These are phyloP conservation scores for Pheosia gnoma DNA, from an alignment of 2,888 invertebrate genomes.

Conservation along the genomic window DNA sequence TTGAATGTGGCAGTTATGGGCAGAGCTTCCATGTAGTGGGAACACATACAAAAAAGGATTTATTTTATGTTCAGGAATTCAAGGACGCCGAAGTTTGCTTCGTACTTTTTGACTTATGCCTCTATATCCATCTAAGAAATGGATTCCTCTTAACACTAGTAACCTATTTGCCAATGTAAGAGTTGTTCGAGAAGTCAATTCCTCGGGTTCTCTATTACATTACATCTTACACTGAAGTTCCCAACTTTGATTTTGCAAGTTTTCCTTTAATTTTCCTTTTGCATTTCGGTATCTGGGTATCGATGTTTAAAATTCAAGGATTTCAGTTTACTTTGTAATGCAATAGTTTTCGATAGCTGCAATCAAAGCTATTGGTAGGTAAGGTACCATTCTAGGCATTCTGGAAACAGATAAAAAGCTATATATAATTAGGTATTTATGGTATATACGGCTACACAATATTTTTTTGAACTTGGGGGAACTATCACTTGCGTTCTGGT, in stretches of 20 bases:
- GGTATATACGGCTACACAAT: too few species aligned
- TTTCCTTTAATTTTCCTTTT: slow-evolving; percentile 14
- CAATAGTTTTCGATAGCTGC: not conserved
- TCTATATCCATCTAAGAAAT: not conserved
- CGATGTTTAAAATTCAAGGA: slow-evolving; percentile 9
- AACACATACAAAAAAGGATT: not conserved
- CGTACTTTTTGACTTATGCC: not conserved
- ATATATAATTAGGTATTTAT: too few species aligned
- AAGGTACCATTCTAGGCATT: not conserved
- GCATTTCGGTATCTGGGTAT: slow-evolving; percentile 7
- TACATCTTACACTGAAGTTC: slow-evolving; percentile 8
- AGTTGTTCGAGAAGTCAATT: not conserved
- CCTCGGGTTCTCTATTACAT: slow-evolving; percentile 10
- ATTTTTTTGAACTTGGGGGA: too few species aligned
- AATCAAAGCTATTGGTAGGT: not conserved
- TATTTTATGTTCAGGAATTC: not conserved
- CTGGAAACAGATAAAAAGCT: not conserved
- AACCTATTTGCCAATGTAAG: too few species aligned
- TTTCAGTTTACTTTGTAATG: slow-evolving; percentile 12
- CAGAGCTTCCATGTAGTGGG: not conserved
- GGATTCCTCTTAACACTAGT: not conserved
- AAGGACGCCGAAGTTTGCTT: not conserved
- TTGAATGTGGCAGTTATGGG: slow-evolving; percentile 18
- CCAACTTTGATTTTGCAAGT: slow-evolving; percentile 18
- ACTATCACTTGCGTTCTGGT: too few species aligned